Evolutionary conservation across 2,797 vertebrate species (phyloP), one percentile per base, ranked within the genome.

Genomic region (Melanotaenia boesemani): DNA sequence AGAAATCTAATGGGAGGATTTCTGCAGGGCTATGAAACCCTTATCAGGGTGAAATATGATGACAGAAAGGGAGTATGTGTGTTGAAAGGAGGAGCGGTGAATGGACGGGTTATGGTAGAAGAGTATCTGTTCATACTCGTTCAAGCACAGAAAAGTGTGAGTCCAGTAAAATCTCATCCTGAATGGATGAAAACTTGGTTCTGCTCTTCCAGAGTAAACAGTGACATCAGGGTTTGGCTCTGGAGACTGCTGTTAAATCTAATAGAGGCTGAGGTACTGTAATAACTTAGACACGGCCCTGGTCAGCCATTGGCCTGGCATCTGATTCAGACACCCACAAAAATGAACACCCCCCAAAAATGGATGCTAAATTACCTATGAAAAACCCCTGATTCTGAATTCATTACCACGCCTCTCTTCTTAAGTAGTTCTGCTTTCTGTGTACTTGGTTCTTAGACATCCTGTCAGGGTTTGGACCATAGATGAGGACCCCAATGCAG

Each of bases 141-240:
- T 52, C 20, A 52, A 24, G 6, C 0, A 46, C 44, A 44, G 13
- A 44, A 63, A 58, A 61, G 70, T 44, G 48, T 44, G 48, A 61
- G 41, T 54, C 41, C 22, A 32, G 55, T 70, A 24, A 73, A 63
- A 62, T 64, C 67, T 64, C 50, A 63, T 11, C 55, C 52, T 67
- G 41, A 44, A 77, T 30, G 52, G 64, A 72, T 63, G 56, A 65
- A 60, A 71, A 70, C 71, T 79, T 63, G 78, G 76, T 76, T 56
- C 44, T 22, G 67, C n/a, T 64, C 63, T 63, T 15, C 69, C 22
- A 79, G 81, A 84, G 75, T 89, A 84, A 89, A 89, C 71, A 87
- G 50, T 89, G 85, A 89, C 82, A 85, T 89, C 86, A 91, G 75
- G 39, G 62, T 78, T 85, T 83, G 74, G 86, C 70, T 74, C 63